Percentiles rank a stretch among this genome's conserved stretches.
These are phyloP conservation scores for Trematomus bernacchii DNA, from an alignment of 2,797 vertebrate genomes.

Conservation along the genomic window DNA sequence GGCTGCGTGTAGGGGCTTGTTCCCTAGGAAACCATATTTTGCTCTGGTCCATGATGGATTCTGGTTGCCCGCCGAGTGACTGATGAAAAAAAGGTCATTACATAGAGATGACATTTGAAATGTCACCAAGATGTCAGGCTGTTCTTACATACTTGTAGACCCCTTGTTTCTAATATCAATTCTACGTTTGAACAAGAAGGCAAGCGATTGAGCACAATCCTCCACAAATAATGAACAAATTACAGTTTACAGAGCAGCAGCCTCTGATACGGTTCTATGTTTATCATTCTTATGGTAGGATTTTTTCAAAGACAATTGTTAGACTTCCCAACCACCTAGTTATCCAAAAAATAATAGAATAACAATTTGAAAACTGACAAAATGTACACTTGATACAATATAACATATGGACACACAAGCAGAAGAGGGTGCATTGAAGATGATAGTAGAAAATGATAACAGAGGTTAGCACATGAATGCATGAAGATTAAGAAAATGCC, in stretches of 20 bases:
- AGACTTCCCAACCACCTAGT: neutral
- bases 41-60: slow-evolving; percentile 77
- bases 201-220: slow-evolving; percentile 8
- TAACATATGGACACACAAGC: slow-evolving; percentile 1
- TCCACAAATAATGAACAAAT: slow-evolving; percentile 14
- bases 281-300: neutral
- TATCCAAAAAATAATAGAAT: neutral
- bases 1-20: slow-evolving; percentile 72
- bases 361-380: neutral
- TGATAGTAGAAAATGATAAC: neutral
- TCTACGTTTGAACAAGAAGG: slow-evolving; percentile 34
- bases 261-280: neutral
- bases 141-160: slow-evolving; percentile 51
- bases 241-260: slow-evolving; percentile 11
- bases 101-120: slow-evolving; percentile 71
- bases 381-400: neutral
- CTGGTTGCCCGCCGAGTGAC: slow-evolving; percentile 69
- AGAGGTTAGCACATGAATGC: neutral
- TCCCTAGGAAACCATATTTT: slow-evolving; percentile 84
- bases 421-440: neutral
- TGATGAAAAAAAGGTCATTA: slow-evolving; percentile 76
- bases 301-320: slow-evolving; percentile 1
- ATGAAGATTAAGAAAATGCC: neutral
- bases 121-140: slow-evolving; percentile 68
- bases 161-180: slow-evolving; percentile 33